phyloP scores from a whole-genome alignment of 2,113 vertebrate genomes.

The Microcebus griseorufus region DNA sequence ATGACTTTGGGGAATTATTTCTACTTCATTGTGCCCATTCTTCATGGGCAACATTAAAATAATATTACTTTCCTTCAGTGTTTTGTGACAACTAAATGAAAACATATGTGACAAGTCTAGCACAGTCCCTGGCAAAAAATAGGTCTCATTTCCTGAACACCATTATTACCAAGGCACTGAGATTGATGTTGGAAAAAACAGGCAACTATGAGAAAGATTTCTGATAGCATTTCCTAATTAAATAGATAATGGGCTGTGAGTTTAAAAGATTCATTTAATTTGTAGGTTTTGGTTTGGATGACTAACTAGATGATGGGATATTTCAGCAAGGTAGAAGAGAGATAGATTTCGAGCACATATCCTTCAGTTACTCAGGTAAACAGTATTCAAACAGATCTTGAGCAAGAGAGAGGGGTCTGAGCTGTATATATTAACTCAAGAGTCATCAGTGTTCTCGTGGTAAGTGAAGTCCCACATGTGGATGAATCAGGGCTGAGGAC shows the following conservation, averaged over 20 bases:
- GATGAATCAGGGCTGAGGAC: background rate
- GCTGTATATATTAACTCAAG: too few species aligned
- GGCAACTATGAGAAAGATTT: background rate
- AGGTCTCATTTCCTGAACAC: background rate
- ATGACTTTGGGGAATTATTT: background rate
- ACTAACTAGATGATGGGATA: background rate
- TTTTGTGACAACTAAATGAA: background rate
- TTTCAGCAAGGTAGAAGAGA: background rate
- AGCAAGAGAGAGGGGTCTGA: background rate
- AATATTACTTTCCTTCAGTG: background rate
- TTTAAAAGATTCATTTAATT: background rate
- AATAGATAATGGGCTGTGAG: too few species aligned
- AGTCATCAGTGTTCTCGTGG: too few species aligned
- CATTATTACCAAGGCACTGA: background rate
- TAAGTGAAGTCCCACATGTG: background rate
- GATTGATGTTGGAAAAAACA: background rate
- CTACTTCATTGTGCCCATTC: background rate
- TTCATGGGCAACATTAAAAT: background rate
- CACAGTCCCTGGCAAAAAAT: background rate
- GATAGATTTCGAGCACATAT: background rate
- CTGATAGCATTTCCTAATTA: background rate
- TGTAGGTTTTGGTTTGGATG: background rate
- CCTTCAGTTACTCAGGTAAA: too few species aligned
- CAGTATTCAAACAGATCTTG: background rate
- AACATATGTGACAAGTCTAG: background rate